Evolutionary conservation across 2,113 vertebrate genomes (phyloP).

Genomic region (Eolophus roseicapilla): DNA sequence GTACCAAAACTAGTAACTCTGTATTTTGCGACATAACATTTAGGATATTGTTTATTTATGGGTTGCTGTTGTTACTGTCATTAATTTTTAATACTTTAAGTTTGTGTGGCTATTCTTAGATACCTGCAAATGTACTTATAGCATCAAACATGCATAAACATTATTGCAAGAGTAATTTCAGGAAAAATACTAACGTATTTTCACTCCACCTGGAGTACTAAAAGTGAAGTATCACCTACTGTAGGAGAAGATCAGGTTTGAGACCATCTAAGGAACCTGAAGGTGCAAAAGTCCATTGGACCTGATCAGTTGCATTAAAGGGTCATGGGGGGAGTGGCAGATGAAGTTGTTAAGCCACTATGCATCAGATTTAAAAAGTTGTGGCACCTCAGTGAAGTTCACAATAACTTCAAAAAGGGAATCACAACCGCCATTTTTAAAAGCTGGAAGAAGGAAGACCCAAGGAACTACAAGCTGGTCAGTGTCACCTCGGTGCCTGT

Average conservation of each 20-base stretch:
- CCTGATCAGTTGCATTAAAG: too few species aligned
- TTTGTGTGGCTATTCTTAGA: neutral
- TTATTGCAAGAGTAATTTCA: neutral
- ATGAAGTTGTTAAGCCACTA: neutral
- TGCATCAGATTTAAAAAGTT: neutral
- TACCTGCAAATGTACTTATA: neutral
- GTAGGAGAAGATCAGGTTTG: neutral
- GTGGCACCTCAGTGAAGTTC: neutral
- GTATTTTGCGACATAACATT: neutral
- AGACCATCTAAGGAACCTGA: neutral
- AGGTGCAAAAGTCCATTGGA: neutral
- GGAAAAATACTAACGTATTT: neutral
- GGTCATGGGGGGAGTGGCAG: neutral
- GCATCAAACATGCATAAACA: neutral
- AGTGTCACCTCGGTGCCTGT: neutral
- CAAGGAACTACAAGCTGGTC: rapidly evolving
- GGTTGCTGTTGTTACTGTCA: neutral
- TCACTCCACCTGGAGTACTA: neutral
- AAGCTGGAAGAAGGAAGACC: neutral
- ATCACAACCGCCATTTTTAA: neutral
- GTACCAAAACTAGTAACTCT: neutral
- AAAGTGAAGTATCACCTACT: neutral
- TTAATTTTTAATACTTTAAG: neutral
- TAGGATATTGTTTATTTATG: neutral
- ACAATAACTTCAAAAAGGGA: neutral